Evolutionary conservation across 92 coral and sea anemone species (phyloP).

Genomic region (Bergia sp.): DNA sequence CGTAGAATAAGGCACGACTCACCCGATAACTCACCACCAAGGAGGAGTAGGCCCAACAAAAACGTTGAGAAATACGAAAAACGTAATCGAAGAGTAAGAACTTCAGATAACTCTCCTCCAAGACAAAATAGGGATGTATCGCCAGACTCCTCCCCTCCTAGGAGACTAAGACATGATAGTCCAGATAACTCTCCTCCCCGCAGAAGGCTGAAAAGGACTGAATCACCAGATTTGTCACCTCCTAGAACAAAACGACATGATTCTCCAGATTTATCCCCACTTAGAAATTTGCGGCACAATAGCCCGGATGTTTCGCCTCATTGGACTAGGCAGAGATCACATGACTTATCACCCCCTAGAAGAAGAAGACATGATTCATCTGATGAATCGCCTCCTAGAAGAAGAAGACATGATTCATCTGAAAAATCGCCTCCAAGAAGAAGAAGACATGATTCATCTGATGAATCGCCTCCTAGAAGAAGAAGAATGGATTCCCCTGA

Average conservation of each 20-base stretch:
- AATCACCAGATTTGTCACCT: conserved; percentile 68
- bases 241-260: conserved; percentile 29
- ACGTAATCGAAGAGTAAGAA: conserved; percentile 10
- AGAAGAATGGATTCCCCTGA: conserved; percentile 50
- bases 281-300: conserved; percentile 39
- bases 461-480: conserved; percentile 70
- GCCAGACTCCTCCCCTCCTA: conserved; percentile 59
- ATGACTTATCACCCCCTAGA: conserved; percentile 68
- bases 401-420: conserved; percentile 37
- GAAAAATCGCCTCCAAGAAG: conserved; percentile 72
- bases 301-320: conserved; percentile 65
- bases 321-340: conserved; percentile 39
- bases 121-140: conserved; percentile 37
- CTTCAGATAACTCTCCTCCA: conserved; percentile 36
- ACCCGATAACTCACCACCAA: conserved; percentile 67
- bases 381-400: conserved; percentile 73
- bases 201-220: conserved; percentile 54
- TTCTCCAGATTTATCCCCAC: conserved; percentile 48
- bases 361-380: conserved; percentile 30
- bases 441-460: conserved; percentile 45
- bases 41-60: conserved; percentile 37
- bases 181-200: conserved; percentile 88
- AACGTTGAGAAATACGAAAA: neutral
- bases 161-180: conserved; percentile 60
- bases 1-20: conserved; percentile 53